Evolutionary conservation across 1,140 invertebrate genomes (phyloP).

Genomic region (Campodea augens): DNA sequence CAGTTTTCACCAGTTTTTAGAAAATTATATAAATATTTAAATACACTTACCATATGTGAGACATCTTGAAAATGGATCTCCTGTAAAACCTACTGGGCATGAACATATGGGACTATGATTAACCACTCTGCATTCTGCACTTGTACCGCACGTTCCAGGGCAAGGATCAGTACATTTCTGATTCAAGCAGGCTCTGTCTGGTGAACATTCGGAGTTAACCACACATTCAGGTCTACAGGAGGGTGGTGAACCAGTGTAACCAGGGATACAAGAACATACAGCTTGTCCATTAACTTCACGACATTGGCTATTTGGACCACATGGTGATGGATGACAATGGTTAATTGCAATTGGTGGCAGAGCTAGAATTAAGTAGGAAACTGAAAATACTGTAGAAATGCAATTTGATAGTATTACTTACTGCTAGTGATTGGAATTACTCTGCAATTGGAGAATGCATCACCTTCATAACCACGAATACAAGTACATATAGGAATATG

Average conservation of each 20-base stretch:
- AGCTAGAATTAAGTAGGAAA: too few relatives aligned
- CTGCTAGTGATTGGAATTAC: too few relatives aligned
- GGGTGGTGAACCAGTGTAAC: constrained; percentile 14
- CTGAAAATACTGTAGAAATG: too few relatives aligned
- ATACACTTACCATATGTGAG: too few relatives aligned
- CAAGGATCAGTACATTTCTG: constrained; percentile 18
- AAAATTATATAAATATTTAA: too few relatives aligned
- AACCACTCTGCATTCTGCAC: constrained; percentile 18
- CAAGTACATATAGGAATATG: constrained; percentile 22
- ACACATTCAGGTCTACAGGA: constrained; percentile 14
- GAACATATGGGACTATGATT: constrained; percentile 21
- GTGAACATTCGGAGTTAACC: constrained; percentile 9
- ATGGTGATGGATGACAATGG: constrained; percentile 41
- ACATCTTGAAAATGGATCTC: constrained; percentile 50
- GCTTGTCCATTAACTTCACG: constrained; percentile 6
- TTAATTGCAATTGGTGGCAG: too few relatives aligned
- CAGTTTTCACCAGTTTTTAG: too few relatives aligned
- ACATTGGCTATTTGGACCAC: constrained; percentile 24
- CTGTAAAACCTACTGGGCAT: constrained; percentile 33
- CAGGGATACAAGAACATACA: constrained; percentile 20
- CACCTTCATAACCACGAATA: constrained; percentile 19
- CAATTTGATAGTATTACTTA: too few relatives aligned
- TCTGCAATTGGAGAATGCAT: constrained; percentile 21
- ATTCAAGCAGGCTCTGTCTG: constrained; percentile 15
- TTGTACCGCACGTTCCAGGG: constrained; percentile 18